Evolutionary conservation across 2,888 invertebrate genomes (phyloP), one percentile per base, ranked within the genome.

Genomic region (Proisotoma minuta): DNA sequence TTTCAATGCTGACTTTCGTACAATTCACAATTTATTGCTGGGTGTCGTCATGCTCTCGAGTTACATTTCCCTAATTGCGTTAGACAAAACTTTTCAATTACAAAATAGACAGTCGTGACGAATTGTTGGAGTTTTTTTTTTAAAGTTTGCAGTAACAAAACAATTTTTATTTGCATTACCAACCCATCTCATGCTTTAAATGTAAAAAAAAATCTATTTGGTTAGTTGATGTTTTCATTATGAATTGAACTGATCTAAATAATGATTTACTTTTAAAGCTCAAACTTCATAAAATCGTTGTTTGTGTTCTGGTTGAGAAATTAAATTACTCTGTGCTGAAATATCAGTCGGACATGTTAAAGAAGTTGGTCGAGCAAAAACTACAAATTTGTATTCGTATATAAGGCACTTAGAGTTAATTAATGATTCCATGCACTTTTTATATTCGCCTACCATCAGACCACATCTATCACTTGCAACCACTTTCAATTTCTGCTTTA

Each of bases 1-100:
- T 52, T 28, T 52, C 27, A 22, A 52, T 52, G 52, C 52, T 28
- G 52, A 28, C 28, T 52, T 28, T 26, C 52, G 18, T 8, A 4
- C 23, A 18, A 22, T 50, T 24, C 20, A 18, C 22, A 52, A 52
- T 52, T 52, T 52, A 28, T 52, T 47, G 47, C 12, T 5, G 18
- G n/a, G 47, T 47, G 47, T 47, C 47, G 12, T 47, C 12, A 20
- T 47, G 12, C 20, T 47, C 47, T 47, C n/a, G 5, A 47, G 47
- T 5, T 34, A 10, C 34, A 34, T 34, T 34, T 34, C 8, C 8
- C 34, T 34, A 34, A 34, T 34, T 34, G 34, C 8, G 15, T 34
- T 34, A 23, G 50, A 50, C 18, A 23, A 15, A 15, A n/a, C 24
- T 23, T 2, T 23, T 23, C 23, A 18, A 50, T 3, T 20, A 4